These are phyloP conservation scores for Cygnus atratus DNA, from an alignment of 2,113 vertebrate species.

Conservation along the genomic window DNA sequence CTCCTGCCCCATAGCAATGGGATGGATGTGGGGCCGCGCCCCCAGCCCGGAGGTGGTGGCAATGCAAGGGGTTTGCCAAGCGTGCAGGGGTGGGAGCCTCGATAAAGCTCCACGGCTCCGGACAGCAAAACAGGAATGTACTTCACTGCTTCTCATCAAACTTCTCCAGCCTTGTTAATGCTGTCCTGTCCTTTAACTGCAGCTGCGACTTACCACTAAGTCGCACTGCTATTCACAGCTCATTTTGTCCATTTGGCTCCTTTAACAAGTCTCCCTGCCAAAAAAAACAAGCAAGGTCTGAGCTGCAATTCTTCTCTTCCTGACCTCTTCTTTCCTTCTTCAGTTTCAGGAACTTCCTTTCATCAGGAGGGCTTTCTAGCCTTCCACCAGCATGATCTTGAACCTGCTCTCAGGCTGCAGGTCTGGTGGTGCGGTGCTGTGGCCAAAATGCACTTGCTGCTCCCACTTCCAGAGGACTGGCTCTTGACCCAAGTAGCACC, in stretches of 20 bases:
- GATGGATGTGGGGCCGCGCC: not conserved
- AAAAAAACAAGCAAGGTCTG: not conserved
- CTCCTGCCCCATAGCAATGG: not conserved
- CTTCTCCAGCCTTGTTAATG: not conserved
- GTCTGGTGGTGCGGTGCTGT: rapidly evolving
- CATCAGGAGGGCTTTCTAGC: not conserved
- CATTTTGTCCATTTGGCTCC: not conserved
- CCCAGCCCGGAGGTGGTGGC: not conserved
- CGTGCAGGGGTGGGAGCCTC: not conserved
- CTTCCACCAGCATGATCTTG: not conserved
- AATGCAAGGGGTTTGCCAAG: not conserved
- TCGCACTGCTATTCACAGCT: not conserved
- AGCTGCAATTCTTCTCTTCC: not conserved
- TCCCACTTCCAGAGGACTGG: not conserved
- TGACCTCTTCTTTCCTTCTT: not conserved
- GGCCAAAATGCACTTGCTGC: not conserved
- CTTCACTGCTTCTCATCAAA: not conserved
- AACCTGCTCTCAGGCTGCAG: not conserved
- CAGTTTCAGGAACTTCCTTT: not conserved
- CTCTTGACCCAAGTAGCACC: not conserved
- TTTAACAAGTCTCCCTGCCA: not conserved
- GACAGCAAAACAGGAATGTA: not conserved
- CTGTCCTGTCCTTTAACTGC: not conserved
- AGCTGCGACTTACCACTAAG: not conserved
- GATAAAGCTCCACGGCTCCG: not conserved